Conservation (phyloP, 2,888 invertebrate species). For the Eremobia ochroleuca region DNA sequence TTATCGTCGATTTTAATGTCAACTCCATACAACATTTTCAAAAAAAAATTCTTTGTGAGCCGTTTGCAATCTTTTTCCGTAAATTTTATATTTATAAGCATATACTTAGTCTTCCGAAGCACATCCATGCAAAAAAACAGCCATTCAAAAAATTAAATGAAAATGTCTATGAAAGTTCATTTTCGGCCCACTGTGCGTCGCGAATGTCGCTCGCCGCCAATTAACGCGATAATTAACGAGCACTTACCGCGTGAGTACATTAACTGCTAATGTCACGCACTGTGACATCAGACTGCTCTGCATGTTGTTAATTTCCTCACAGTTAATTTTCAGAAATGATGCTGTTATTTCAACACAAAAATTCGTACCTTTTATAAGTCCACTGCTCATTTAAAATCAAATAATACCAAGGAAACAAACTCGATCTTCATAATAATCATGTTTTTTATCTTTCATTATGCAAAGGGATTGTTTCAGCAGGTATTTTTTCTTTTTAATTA, state of each 20-base stretch:
- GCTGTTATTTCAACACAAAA: background rate
- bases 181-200: too few relatives aligned
- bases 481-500: background rate
- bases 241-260: conserved; percentile 17
- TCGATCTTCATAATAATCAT: background rate
- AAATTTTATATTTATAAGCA: too few relatives aligned
- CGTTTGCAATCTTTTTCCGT: too few relatives aligned
- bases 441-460: background rate
- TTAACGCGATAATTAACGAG: conserved; percentile 38
- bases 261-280: background rate
- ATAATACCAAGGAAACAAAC: background rate
- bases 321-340: background rate
- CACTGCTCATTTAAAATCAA: background rate
- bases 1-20: too few relatives aligned
- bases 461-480: background rate
- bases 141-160: too few relatives aligned
- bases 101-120: too few relatives aligned
- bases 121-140: too few relatives aligned
- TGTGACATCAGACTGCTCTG: background rate
- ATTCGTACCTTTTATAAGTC: background rate
- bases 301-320: background rate
- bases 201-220: background rate
- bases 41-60: too few relatives aligned
- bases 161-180: too few relatives aligned
- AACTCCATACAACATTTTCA: too few relatives aligned